Percentiles rank a stretch among this genome's conserved stretches.
These are phyloP conservation scores for Molanna angustata DNA, from an alignment of 2,888 invertebrate species.

Conservation along the genomic window DNA sequence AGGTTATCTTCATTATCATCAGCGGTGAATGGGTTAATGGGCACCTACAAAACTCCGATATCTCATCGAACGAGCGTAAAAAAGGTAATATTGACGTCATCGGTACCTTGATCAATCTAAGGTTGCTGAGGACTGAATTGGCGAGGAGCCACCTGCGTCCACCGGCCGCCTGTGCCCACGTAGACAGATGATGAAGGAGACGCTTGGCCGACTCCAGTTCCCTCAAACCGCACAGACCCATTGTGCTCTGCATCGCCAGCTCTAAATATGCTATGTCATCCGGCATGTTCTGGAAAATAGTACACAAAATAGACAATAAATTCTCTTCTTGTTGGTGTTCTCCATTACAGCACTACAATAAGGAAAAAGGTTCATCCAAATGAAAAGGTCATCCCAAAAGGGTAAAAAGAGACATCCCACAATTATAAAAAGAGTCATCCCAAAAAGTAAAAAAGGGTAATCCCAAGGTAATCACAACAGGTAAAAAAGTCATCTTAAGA, in stretches of 20 bases:
- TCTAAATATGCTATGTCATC: conserved; percentile 40
- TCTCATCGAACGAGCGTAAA: too few species aligned
- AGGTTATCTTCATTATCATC: too few species aligned
- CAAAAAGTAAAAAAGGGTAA: too few species aligned
- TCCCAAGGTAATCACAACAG: too few species aligned
- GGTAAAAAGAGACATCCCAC: neutral
- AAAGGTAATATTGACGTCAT: neutral
- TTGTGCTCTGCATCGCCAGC: conserved; percentile 54
- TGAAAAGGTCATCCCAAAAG: neutral
- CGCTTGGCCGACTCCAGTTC: conserved; percentile 40
- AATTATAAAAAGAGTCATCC: too few species aligned
- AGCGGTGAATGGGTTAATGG: too few species aligned
- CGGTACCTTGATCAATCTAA: conserved; percentile 70
- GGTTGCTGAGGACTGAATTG: conserved; percentile 62
- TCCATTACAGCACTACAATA: neutral
- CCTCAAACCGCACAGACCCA: conserved; percentile 48
- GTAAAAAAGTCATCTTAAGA: too few species aligned
- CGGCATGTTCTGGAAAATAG: conserved; percentile 39
- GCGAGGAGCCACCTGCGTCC: conserved; percentile 56
- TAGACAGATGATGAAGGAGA: conserved; percentile 55
- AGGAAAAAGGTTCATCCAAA: neutral
- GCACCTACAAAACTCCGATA: too few species aligned
- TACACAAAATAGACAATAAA: neutral
- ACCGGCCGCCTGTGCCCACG: conserved; percentile 45
- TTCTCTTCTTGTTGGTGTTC: neutral